Percentiles rank a stretch among this genome's conserved stretches.
Conservation (phyloP, 2,113 vertebrate species). For the Gulo gulo region DNA sequence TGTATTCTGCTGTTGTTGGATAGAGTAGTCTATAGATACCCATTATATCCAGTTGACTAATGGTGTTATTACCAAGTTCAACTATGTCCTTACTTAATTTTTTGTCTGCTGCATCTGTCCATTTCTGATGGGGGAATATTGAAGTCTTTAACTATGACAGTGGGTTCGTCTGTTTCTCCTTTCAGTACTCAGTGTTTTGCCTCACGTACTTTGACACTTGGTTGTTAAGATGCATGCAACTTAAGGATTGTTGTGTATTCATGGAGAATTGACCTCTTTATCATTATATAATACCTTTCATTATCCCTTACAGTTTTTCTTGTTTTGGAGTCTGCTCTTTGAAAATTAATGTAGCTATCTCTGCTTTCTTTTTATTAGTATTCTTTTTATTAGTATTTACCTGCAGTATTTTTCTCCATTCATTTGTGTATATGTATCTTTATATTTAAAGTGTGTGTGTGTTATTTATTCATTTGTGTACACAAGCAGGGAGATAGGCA, state of each 20-base stretch:
- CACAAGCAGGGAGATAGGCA: too few relatives aligned
- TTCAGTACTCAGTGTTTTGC: neutral
- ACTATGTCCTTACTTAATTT: neutral
- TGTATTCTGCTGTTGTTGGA: neutral
- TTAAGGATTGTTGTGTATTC: neutral
- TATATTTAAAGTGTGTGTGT: too few relatives aligned
- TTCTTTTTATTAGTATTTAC: neutral
- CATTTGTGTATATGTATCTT: neutral
- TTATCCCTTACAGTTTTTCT: neutral
- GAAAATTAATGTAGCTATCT: neutral
- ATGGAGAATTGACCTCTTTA: neutral
- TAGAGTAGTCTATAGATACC: neutral
- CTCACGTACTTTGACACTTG: neutral
- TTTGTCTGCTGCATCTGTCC: neutral
- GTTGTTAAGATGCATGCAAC: neutral
- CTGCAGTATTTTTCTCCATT: neutral
- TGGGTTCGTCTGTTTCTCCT: neutral
- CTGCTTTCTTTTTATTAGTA: neutral
- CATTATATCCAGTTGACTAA: neutral
- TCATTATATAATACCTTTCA: neutral
- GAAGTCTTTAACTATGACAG: neutral
- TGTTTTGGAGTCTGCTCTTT: neutral
- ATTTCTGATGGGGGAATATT: neutral
- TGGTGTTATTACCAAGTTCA: neutral
- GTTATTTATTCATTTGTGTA: too few relatives aligned